Conservation (phyloP, 1,140 invertebrate species). For the Bombus turneri region DNA sequence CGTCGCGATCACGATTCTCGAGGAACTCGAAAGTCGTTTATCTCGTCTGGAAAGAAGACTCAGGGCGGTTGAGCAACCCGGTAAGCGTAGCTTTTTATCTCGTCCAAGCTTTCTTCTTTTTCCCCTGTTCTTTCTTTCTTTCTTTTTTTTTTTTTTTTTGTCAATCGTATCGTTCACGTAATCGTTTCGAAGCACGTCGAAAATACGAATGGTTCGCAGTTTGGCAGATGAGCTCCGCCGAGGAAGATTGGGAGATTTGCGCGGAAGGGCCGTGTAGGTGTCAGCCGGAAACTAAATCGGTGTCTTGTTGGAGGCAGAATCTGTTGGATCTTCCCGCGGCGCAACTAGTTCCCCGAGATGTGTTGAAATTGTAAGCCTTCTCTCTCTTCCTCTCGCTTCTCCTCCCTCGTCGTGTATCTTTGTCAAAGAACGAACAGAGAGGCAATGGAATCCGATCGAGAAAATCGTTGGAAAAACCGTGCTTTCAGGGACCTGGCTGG, state of each 20-base stretch:
- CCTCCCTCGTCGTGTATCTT: neutral
- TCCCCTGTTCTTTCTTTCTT: neutral
- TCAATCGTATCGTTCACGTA: neutral
- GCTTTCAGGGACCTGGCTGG: constrained; percentile 88
- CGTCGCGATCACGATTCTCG: constrained; percentile 45
- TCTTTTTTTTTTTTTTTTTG: neutral
- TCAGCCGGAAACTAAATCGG: constrained; percentile 84
- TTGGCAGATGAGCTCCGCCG: constrained; percentile 85
- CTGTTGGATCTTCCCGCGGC: constrained; percentile 85
- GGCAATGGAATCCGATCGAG: too few relatives aligned
- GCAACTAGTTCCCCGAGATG: constrained; percentile 88
- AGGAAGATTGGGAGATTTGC: constrained; percentile 88
- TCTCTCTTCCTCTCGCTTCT: neutral
- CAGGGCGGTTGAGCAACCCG: constrained; percentile 88
- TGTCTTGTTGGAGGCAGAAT: constrained; percentile 89
- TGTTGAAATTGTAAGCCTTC: constrained; percentile 85
- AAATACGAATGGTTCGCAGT: constrained; percentile 78
- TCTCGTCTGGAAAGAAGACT: constrained; percentile 85
- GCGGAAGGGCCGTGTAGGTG: constrained; percentile 88
- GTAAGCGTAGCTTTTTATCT: constrained; percentile 71
- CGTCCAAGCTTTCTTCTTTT: neutral
- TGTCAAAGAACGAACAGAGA: neutral
- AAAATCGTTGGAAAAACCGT: neutral
- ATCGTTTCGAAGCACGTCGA: neutral
- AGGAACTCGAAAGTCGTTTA: constrained; percentile 74